Evolutionary conservation across 1,140 invertebrate species (phyloP).

Genomic region (Drosophila nebulosa): DNA sequence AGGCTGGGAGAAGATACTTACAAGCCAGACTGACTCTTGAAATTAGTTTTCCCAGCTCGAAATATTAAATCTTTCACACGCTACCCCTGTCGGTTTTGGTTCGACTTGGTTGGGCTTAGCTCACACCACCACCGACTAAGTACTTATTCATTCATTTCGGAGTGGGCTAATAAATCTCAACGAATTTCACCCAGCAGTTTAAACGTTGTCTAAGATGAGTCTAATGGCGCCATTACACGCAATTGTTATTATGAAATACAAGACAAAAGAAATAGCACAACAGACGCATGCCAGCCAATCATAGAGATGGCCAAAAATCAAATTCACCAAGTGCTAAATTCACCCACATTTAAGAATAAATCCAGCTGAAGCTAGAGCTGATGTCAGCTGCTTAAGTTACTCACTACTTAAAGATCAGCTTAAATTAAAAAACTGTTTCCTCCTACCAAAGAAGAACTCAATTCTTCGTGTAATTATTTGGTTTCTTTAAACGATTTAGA

Average conservation of each 20-base stretch:
- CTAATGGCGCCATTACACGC: slow-evolving; percentile 35
- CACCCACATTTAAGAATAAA: neutral
- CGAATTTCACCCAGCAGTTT: slow-evolving; percentile 27
- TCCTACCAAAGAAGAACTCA: no score
- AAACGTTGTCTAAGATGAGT: slow-evolving; percentile 31
- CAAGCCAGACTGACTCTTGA: slow-evolving; percentile 4
- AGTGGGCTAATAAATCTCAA: slow-evolving; percentile 13
- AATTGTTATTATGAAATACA: slow-evolving; percentile 38
- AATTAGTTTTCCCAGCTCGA: slow-evolving; percentile 13
- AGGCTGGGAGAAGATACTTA: neutral
- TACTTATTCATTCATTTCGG: slow-evolving; percentile 22
- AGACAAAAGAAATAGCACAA: slow-evolving; percentile 17
- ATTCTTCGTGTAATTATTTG: no score
- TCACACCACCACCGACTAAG: slow-evolving; percentile 12
- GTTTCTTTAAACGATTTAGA: no score
- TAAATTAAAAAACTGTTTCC: no score
- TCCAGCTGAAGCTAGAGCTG: neutral
- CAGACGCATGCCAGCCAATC: neutral
- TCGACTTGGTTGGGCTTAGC: slow-evolving; percentile 1
- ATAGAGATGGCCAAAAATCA: neutral
- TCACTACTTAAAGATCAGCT: neutral
- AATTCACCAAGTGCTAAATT: neutral
- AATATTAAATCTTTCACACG: slow-evolving; percentile 40
- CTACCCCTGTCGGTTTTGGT: slow-evolving; percentile 4
- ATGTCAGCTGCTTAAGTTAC: neutral